Conservation (phyloP, 2,113 vertebrate genomes). For the Malurus cyaneus region DNA sequence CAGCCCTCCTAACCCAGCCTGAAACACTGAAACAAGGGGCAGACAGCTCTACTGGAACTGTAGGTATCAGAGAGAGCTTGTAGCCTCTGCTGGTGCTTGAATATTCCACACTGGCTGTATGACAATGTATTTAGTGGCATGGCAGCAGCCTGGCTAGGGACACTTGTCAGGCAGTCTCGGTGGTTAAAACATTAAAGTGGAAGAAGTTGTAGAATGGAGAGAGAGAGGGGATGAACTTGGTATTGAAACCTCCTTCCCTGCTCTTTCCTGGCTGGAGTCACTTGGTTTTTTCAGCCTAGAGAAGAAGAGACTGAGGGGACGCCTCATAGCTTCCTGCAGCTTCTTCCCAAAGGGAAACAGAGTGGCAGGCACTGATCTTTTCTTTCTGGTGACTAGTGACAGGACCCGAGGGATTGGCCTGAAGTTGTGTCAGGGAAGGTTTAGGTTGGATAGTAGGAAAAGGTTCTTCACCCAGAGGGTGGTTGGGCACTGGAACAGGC, state of each 20-base stretch:
- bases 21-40: neutral
- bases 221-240: neutral
- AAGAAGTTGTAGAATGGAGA: neutral
- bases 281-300: neutral
- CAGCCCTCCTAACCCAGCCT: neutral
- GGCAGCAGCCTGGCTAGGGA: neutral
- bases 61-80: neutral
- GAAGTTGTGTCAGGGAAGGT: neutral
- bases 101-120: neutral
- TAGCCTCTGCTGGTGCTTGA: neutral
- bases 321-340: neutral
- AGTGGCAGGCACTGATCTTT: neutral
- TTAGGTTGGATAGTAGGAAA: neutral
- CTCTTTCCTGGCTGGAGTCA: neutral
- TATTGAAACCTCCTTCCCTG: neutral
- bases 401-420: neutral
- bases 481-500: neutral
- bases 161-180: neutral
- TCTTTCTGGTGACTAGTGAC: neutral
- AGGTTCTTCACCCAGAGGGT: neutral
- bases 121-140: neutral
- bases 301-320: neutral
- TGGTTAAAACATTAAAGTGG: neutral
- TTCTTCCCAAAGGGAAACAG: neutral
- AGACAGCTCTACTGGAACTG: neutral